phyloP scores from a whole-genome alignment of 2,113 vertebrate species.

The Piaya cayana region DNA sequence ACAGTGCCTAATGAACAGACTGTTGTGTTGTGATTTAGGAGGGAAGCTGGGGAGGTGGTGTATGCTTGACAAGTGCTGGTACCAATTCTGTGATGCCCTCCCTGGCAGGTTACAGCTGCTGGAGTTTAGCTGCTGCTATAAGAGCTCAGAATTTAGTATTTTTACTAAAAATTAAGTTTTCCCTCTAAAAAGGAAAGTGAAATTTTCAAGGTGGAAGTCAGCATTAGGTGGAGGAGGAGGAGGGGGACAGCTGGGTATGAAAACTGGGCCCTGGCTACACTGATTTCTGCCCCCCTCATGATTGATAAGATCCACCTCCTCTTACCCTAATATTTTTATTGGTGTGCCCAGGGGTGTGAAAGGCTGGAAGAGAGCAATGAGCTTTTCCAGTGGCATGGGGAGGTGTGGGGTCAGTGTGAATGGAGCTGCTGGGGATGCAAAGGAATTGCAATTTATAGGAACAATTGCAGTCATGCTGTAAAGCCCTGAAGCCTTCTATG shows the following conservation, averaged over 20 bases:
- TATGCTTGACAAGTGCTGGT: fast-evolving
- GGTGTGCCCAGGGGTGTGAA: fast-evolving
- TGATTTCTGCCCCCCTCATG: not conserved
- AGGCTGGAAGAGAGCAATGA: fast-evolving
- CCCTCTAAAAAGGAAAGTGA: fast-evolving
- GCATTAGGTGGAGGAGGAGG: not conserved
- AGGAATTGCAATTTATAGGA: not conserved
- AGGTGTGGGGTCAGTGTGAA: fast-evolving
- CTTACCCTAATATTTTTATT: not conserved
- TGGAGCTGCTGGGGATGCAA: not conserved
- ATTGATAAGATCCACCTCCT: not conserved
- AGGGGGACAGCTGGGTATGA: fast-evolving
- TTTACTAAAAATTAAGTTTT: not conserved
- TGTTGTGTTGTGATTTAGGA: constrained; percentile 67
- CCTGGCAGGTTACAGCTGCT: not conserved
- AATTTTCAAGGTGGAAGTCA: not conserved
- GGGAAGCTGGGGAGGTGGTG: not conserved
- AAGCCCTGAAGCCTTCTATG: not conserved
- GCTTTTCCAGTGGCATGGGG: fast-evolving
- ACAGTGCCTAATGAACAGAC: constrained; percentile 62
- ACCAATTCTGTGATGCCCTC: not conserved
- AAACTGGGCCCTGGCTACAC: not conserved
- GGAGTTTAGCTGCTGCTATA: not conserved
- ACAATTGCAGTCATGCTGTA: fast-evolving
- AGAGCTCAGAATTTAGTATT: not conserved